Percentiles rank a stretch among this genome's conserved stretches.
Evolutionary conservation across 2,113 vertebrate species (phyloP).

Genomic region (Epinephelus fuscoguttatus): DNA sequence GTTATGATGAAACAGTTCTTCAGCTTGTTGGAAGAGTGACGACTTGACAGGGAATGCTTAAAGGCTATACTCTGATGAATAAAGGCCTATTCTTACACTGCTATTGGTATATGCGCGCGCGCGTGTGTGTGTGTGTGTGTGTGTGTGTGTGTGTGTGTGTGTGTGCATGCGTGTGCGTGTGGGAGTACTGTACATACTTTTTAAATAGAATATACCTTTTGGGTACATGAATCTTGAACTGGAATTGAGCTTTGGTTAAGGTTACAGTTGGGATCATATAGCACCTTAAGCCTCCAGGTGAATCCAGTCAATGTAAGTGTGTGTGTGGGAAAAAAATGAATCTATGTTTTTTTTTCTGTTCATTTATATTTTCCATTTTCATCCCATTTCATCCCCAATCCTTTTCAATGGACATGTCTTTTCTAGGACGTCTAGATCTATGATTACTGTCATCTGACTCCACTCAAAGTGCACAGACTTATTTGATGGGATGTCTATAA

Average conservation of each 20-base stretch:
- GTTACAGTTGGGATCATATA: no score
- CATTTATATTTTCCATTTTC: neutral
- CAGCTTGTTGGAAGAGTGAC: conserved; percentile 1
- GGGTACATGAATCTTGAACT: no score
- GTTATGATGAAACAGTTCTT: conserved; percentile 39
- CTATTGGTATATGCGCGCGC: neutral
- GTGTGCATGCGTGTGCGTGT: neutral
- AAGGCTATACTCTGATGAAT: neutral
- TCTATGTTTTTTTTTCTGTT: neutral
- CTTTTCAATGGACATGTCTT: no score
- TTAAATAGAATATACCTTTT: neutral
- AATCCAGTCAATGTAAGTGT: no score
- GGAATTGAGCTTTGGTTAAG: no score
- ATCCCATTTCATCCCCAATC: no score
- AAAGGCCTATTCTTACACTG: conserved; percentile 21
- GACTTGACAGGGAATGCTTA: conserved; percentile 39
- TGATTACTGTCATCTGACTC: no score
- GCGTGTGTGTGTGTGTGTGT: neutral
- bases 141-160: neutral
- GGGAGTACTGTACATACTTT: neutral
- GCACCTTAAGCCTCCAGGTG: no score
- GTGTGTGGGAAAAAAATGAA: neutral
- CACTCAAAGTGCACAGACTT: no score
- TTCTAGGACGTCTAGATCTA: no score
- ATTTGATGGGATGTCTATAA: no score